Conservation (phyloP, 2,113 vertebrate genomes). For the Rhabdomys dilectus region DNA sequence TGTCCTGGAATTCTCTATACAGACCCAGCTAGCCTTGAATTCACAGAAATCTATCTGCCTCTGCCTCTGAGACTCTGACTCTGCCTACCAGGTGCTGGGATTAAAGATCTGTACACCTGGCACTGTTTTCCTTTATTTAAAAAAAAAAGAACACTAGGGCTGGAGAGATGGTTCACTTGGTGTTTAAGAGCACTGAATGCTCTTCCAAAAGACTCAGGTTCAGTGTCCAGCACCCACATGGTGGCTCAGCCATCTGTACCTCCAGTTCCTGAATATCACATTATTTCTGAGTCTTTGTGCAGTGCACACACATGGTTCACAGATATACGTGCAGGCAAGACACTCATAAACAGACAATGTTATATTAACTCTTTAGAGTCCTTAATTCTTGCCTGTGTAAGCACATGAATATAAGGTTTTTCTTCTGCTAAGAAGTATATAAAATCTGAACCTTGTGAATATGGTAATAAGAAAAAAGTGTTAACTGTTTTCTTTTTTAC, state of each 20-base stretch:
- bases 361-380: not conserved
- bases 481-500: slow-evolving; percentile 43
- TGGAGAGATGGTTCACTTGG: not conserved
- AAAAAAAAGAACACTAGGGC: not conserved
- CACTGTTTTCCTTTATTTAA: not conserved
- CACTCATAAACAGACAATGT: not conserved
- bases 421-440: not conserved
- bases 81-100: not conserved
- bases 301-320: not conserved
- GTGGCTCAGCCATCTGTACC: not conserved
- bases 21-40: not conserved
- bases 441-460: not conserved
- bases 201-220: not conserved
- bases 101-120: not conserved
- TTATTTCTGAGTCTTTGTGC: not conserved
- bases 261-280: not conserved
- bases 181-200: not conserved
- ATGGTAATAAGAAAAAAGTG: slow-evolving; percentile 6
- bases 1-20: not conserved
- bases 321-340: not conserved
- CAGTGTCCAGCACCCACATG: not conserved
- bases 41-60: not conserved
- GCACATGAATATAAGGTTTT: not conserved
- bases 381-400: slow-evolving; percentile 1
- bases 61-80: too few species aligned